A percentile compares a stretch with the other conserved stretches of the same genome.
Evolutionary conservation across 2,113 vertebrate genomes (phyloP).

Genomic region (Dromiciops gliroides): DNA sequence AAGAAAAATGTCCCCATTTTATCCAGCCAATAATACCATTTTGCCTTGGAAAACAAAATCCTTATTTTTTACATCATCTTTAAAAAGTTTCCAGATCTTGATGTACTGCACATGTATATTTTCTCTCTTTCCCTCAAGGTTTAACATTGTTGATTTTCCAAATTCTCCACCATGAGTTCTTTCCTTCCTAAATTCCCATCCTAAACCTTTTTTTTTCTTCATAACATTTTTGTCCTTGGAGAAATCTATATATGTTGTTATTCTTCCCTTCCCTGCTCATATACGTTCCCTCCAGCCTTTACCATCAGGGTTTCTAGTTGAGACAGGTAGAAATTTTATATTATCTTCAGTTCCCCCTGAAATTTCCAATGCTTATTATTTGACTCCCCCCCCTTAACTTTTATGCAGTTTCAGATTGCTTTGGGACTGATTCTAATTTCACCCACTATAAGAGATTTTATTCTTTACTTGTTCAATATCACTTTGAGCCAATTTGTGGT

Average conservation of each 20-base stretch:
- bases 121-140: background rate
- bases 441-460: background rate
- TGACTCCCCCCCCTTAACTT: background rate
- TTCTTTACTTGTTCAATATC: background rate
- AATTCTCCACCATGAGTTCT: background rate
- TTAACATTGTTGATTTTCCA: background rate
- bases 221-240: fast-evolving
- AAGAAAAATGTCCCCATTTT: slow-evolving; percentile 47
- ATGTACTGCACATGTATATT: background rate
- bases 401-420: background rate
- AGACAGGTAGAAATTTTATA: background rate
- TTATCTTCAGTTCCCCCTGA: background rate
- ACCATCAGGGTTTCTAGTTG: background rate
- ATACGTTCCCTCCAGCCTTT: background rate
- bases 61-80: background rate
- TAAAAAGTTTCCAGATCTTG: background rate
- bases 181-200: background rate
- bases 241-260: background rate
- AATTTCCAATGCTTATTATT: background rate
- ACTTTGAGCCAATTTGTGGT: background rate
- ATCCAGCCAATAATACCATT: slow-evolving; percentile 23
- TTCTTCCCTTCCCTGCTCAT: background rate
- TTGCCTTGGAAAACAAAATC: slow-evolving; percentile 28
- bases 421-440: background rate
- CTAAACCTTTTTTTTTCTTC: slow-evolving; percentile 10